phyloP scores from a whole-genome alignment of 2,797 vertebrate species.

The Pterois miles region DNA sequence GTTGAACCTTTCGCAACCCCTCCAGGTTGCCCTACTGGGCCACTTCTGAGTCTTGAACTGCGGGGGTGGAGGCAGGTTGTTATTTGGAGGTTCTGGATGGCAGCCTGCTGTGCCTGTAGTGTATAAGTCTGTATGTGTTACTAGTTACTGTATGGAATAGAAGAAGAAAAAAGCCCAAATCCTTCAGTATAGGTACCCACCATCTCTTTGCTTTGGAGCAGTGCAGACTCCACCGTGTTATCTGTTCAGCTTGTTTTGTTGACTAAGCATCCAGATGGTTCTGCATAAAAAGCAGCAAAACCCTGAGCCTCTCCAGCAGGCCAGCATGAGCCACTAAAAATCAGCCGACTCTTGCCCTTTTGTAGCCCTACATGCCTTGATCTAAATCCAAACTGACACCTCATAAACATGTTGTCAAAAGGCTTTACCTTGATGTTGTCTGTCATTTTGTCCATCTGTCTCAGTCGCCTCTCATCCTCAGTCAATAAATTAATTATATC shows the following conservation, averaged over 20 bases:
- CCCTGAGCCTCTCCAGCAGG: constrained; percentile 6
- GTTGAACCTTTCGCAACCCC: background rate
- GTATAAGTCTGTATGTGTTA: background rate
- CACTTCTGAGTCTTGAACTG: background rate
- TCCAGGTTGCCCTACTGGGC: background rate
- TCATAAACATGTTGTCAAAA: constrained; percentile 83
- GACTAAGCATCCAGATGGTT: background rate
- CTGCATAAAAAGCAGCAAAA: constrained; percentile 19
- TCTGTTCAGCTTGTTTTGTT: background rate
- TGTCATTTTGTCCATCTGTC: constrained; percentile 74
- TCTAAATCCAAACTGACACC: constrained; percentile 78
- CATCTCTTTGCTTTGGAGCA: background rate
- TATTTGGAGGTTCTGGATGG: background rate
- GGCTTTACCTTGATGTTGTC: constrained; percentile 76
- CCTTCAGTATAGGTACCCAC: background rate
- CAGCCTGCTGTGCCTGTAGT: background rate
- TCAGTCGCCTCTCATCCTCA: constrained; percentile 44
- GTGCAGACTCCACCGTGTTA: background rate
- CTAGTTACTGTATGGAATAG: background rate
- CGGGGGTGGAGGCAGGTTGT: background rate
- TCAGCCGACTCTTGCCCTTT: constrained; percentile 41
- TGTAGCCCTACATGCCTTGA: constrained; percentile 58
- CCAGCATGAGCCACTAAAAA: constrained; percentile 28
- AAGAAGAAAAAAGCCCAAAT: background rate
- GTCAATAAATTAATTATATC: constrained; percentile 78